Conservation (phyloP, 2,888 invertebrate genomes). For the Hirtodrosophila histrioides region DNA sequence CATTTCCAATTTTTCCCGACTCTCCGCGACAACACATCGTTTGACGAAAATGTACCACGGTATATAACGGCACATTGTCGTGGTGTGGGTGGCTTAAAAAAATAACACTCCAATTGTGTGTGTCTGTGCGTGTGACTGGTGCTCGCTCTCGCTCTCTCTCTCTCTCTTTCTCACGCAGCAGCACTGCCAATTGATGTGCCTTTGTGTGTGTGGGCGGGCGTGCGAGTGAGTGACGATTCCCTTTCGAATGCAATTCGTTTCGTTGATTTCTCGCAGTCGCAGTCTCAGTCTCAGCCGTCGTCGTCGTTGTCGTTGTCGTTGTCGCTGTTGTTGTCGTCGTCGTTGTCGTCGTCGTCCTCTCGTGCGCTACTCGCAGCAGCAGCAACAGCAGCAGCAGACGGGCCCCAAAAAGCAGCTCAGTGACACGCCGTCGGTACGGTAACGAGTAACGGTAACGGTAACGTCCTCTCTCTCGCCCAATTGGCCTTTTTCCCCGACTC, state of each 20-base stretch:
- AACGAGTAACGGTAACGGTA: slow-evolving; percentile 49
- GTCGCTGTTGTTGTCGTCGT: slow-evolving; percentile 21
- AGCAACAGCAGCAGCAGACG: slow-evolving; percentile 15
- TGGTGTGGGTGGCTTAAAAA: slow-evolving; percentile 71
- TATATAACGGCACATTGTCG: slow-evolving; percentile 62
- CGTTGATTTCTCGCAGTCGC: slow-evolving; percentile 77
- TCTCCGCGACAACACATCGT: slow-evolving; percentile 47
- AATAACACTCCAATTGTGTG: slow-evolving; percentile 59
- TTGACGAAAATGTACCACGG: slow-evolving; percentile 44
- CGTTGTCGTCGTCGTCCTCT: slow-evolving; percentile 43
- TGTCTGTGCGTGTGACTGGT: slow-evolving; percentile 21
- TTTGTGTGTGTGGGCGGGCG: slow-evolving; percentile 47
- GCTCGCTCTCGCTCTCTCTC: slow-evolving; percentile 15
- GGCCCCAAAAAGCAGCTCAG: slow-evolving; percentile 68
- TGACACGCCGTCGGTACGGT: slow-evolving; percentile 82
- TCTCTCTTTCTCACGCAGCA: slow-evolving; percentile 33
- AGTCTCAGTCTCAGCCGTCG: slow-evolving; percentile 27
- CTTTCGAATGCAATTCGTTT: slow-evolving; percentile 79
- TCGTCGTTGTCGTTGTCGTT: slow-evolving; percentile 30
- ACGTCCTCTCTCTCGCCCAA: slow-evolving; percentile 45
- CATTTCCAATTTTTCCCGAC: slow-evolving; percentile 61
- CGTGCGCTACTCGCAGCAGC: slow-evolving; percentile 34
- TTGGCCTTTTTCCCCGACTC: slow-evolving; percentile 19
- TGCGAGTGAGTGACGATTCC: slow-evolving; percentile 75
- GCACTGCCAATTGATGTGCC: slow-evolving; percentile 47